Base-by-base conservation (phyloP, 1,140 invertebrate genomes). In the Cydia amplana region DNA sequence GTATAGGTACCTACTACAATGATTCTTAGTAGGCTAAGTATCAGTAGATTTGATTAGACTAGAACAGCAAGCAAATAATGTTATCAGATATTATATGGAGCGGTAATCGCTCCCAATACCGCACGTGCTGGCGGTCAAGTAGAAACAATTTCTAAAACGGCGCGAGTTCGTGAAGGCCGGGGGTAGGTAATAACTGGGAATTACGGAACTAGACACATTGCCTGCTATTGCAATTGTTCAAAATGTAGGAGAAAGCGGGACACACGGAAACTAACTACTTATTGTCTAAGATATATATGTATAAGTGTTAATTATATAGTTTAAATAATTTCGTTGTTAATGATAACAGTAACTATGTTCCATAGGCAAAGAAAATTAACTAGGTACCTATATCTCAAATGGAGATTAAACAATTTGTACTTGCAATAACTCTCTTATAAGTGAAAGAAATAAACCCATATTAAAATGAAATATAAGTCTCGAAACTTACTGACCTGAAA, bases 131-230 rank as follows among this genome's bases (percentile, higher is more conserved):
- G 76, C 74, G 78, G 78, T 83, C 82, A 83, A 84, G 84, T 85
- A 81, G 76, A 82, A 86, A 86, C 77, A 80, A 87, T 89, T 91
- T 88, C 79, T 79, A 77, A 84, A 87, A 82, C 82, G 78, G 80
- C 65, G 78, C 81, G 76, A 83, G 86, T 80, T 92, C 90, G 89
- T 92, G 90, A 88, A 92, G 88, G 88, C 90, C 90, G 90, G 83
- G 78, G 90, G 87, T 90, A 83, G 78, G 81, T 89, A 91, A 91
- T 91, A 87, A 87, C 78, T 83, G 77, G 72, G 79, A 79, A 87
- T 91, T 90, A 90, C 79, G 81, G 86, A 87, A 86, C 87, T 82
- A 87, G 83, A 87, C 83, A 88, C 81, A 75, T 72, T 75, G 74
- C 12, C 65, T 79, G 75, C 70, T 76, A 49, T 63, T 49, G 63